These are phyloP conservation scores for Xanthia togata DNA, from an alignment of 2,888 invertebrate species.

Conservation along the genomic window DNA sequence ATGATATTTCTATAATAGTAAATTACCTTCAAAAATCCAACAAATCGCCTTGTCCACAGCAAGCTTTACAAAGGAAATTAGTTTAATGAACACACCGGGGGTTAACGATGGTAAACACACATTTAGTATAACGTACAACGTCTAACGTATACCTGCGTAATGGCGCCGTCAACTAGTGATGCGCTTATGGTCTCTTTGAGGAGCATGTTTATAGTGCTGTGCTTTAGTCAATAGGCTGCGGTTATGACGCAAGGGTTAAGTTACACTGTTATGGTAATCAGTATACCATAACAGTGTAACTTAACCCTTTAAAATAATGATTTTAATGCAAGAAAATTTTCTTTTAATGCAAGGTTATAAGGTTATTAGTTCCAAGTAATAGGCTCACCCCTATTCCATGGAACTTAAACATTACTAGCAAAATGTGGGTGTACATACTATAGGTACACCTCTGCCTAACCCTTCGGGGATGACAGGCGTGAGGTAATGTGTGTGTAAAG, in stretches of 20 bases:
- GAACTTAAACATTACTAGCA: too few species aligned
- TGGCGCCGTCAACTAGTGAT: conserved; percentile 29
- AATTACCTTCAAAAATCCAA: neutral
- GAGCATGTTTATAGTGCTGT: conserved; percentile 28
- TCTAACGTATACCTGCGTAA: conserved; percentile 31
- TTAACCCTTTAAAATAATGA: too few species aligned
- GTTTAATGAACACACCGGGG: conserved; percentile 50
- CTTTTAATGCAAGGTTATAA: neutral
- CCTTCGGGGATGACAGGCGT: too few species aligned
- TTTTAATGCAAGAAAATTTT: too few species aligned
- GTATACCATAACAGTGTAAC: too few species aligned
- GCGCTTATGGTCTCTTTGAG: conserved; percentile 34
- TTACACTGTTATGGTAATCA: neutral
- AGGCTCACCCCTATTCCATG: too few species aligned
- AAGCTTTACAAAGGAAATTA: conserved; percentile 40
- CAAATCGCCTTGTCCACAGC: conserved; percentile 9
- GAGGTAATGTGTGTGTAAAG: too few species aligned
- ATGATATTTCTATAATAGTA: too few species aligned
- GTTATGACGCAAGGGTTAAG: conserved; percentile 1
- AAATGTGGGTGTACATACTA: too few species aligned
- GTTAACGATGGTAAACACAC: conserved; percentile 55
- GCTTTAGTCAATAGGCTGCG: neutral
- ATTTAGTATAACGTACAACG: conserved; percentile 33
- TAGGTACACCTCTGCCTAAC: too few species aligned
- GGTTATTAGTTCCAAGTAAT: too few species aligned